phyloP scores from a whole-genome alignment of 2,113 vertebrate species.

The Stegastes partitus region DNA sequence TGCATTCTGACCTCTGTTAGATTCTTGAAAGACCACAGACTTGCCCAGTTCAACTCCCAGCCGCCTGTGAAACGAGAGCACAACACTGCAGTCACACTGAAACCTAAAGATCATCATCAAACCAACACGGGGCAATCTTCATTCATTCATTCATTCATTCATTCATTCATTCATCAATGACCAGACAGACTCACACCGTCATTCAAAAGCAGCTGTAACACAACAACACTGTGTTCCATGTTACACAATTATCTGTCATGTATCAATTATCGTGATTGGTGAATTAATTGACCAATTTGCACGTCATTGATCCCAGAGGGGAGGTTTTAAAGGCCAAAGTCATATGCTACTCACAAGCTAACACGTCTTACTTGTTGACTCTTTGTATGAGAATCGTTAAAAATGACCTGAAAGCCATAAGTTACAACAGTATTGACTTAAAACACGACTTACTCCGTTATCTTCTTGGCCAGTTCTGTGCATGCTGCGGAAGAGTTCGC shows the following conservation, averaged over 20 bases:
- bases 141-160: neutral
- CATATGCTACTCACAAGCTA: neutral
- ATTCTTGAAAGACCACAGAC: conserved; percentile 96
- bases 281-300: too few relatives aligned
- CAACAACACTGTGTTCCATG: neutral
- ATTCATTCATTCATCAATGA: neutral
- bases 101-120: neutral
- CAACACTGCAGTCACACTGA: neutral
- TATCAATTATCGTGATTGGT: too few relatives aligned
- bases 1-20: conserved; percentile 91
- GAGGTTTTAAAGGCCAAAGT: too few relatives aligned
- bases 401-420: conserved; percentile 4
- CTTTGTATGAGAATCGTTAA: neutral
- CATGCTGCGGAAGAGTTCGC: conserved; percentile 96
- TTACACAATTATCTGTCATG: too few relatives aligned
- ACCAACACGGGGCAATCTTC: neutral
- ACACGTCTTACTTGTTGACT: neutral
- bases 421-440: neutral
- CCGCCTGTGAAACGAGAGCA: conserved; percentile 83
- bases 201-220: too few relatives aligned
- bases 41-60: conserved; percentile 97
- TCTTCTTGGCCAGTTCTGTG: conserved; percentile 94
- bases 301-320: too few relatives aligned
- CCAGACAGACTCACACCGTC: too few relatives aligned
- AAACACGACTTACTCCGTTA: conserved; percentile 89